These are phyloP conservation scores for Tenthredo notha DNA, from an alignment of 2,888 invertebrate genomes.

Conservation along the genomic window DNA sequence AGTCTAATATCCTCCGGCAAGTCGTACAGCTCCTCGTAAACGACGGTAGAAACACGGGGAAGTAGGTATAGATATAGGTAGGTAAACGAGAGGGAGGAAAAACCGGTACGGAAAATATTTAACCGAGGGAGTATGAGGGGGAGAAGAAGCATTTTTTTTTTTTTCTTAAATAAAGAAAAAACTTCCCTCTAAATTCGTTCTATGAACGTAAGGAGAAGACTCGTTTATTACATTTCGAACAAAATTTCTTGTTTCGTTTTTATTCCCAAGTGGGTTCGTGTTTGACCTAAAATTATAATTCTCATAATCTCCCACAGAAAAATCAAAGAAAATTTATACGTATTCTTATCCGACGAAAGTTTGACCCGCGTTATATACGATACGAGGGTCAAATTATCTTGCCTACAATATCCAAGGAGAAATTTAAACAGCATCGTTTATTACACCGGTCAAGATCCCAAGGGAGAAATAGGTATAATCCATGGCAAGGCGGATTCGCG, in stretches of 20 bases:
- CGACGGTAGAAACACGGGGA: conserved; percentile 43
- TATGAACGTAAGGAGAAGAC: conserved; percentile 29
- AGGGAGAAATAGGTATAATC: conserved; percentile 8
- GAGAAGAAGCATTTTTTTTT: too few relatives aligned
- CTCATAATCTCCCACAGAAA: neutral
- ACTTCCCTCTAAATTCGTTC: conserved; percentile 52
- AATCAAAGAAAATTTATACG: neutral
- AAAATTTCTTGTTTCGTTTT: neutral
- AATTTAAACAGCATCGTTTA: conserved; percentile 16
- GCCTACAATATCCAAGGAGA: neutral
- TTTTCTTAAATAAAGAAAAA: too few relatives aligned
- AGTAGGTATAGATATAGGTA: neutral
- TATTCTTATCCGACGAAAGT: neutral
- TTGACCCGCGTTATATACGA: neutral
- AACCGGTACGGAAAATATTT: neutral
- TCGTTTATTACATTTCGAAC: conserved; percentile 5
- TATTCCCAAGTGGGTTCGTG: neutral
- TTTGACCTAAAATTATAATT: neutral
- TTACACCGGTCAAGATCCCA: neutral
- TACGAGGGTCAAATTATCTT: neutral
- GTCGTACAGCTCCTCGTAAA: conserved; percentile 63
- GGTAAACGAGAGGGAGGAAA: neutral
- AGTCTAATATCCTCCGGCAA: conserved; percentile 64
- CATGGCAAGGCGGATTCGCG: neutral
- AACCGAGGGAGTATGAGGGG: neutral